phyloP scores from a whole-genome alignment of 2,113 vertebrate species.

The Conger conger region DNA sequence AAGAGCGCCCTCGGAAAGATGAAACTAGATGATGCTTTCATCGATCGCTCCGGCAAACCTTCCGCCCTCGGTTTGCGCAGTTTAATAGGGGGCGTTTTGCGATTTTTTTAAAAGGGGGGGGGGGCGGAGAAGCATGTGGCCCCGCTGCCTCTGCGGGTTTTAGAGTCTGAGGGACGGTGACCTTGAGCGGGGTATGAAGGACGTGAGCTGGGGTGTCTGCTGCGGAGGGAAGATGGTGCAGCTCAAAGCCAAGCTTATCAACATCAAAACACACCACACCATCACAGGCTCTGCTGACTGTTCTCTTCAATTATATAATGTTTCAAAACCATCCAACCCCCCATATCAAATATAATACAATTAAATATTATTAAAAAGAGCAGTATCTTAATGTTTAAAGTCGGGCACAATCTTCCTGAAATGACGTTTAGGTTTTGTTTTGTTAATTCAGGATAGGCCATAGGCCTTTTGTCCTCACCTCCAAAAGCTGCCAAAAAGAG shows the following conservation, averaged over 20 bases:
- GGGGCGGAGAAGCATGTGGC: background rate
- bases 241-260: constrained; percentile 1
- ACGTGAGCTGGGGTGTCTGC: background rate
- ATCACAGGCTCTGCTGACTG: background rate
- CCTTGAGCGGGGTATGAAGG: background rate
- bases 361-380: background rate
- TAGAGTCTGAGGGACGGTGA: background rate
- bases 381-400: background rate
- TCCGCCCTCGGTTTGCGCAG: background rate
- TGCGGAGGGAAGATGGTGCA: background rate
- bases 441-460: background rate
- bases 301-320: constrained; percentile 7
- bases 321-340: background rate
- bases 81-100: background rate
- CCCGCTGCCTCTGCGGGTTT: background rate
- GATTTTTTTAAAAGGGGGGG: background rate
- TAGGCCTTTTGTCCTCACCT: background rate
- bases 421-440: background rate
- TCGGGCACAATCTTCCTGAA: background rate
- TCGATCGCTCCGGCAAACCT: background rate
- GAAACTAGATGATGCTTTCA: constrained; percentile 2
- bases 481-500: background rate
- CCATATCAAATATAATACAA: background rate
- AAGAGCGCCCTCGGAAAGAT: background rate
- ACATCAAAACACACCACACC: background rate